A percentile compares a stretch with the other conserved stretches of the same genome.
These are phyloP conservation scores for Limnephilus auricula DNA, from an alignment of 2,888 invertebrate species.

Conservation along the genomic window DNA sequence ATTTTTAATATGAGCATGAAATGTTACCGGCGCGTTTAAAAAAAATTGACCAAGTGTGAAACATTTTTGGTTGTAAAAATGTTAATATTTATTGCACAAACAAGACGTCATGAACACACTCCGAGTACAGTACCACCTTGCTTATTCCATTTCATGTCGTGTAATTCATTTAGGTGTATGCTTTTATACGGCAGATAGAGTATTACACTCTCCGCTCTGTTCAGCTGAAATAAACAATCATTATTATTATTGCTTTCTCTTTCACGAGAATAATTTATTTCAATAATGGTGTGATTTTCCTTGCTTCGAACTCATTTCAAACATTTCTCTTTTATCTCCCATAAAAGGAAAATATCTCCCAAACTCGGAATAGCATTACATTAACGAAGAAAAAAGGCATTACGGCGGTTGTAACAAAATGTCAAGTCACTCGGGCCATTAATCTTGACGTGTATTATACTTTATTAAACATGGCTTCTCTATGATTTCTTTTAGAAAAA, in stretches of 20 bases:
- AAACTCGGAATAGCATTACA: neutral
- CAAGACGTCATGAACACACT: too few relatives aligned
- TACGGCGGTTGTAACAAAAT: neutral
- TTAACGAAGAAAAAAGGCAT: neutral
- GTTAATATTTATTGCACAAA: neutral
- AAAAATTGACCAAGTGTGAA: too few relatives aligned
- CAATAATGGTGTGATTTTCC: neutral
- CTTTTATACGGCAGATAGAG: too few relatives aligned
- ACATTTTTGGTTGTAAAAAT: too few relatives aligned
- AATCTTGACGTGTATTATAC: constrained; percentile 7
- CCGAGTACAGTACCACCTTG: too few relatives aligned
- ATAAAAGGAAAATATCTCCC: neutral
- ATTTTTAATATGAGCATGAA: too few relatives aligned
- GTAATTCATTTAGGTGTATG: too few relatives aligned
- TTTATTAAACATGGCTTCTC: neutral
- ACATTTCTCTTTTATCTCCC: neutral
- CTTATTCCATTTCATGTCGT: too few relatives aligned
- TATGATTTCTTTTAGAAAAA: neutral
- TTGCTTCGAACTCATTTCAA: neutral
- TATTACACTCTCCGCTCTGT: too few relatives aligned
- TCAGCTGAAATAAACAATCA: too few relatives aligned
- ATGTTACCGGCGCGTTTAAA: too few relatives aligned
- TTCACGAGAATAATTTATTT: neutral
- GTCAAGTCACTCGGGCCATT: neutral
- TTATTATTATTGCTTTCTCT: too few relatives aligned